A percentile compares a stretch with the other conserved stretches of the same genome.
These are phyloP conservation scores for Machimus rusticus DNA, from an alignment of 2,888 invertebrate species.

Conservation along the genomic window DNA sequence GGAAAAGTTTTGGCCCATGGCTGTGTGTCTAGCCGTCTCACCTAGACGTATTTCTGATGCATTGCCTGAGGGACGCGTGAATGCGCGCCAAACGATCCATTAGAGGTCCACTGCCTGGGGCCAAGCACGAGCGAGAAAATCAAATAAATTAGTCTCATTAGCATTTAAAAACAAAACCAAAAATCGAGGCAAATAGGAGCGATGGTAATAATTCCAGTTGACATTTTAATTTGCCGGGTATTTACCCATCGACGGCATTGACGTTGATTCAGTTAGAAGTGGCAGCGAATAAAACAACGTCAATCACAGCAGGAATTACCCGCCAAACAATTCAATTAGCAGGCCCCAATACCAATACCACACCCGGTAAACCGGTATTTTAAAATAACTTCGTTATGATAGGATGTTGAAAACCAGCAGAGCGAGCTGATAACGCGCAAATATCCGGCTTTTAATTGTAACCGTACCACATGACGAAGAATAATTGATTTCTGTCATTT, in stretches of 20 bases:
- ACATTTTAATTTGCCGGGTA: slow-evolving; percentile 18
- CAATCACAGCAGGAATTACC: background rate
- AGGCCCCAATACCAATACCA: background rate
- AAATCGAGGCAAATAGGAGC: background rate
- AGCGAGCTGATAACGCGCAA: background rate
- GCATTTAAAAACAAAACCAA: slow-evolving; percentile 11
- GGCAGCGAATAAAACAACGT: background rate
- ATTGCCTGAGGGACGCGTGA: slow-evolving; percentile 59
- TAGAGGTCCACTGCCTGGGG: slow-evolving; percentile 39
- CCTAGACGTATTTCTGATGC: slow-evolving; percentile 57
- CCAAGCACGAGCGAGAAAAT: background rate
- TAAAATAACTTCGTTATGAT: background rate
- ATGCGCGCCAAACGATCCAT: slow-evolving; percentile 57
- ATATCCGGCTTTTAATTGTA: background rate
- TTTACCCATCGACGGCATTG: background rate
- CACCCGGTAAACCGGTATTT: background rate
- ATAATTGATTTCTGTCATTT: background rate
- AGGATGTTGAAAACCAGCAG: background rate
- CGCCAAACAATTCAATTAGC: slow-evolving; percentile 26
- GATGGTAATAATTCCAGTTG: background rate
- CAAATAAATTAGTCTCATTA: slow-evolving; percentile 5
- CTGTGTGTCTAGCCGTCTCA: slow-evolving; percentile 44
- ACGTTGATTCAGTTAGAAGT: background rate
- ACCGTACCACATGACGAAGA: background rate
- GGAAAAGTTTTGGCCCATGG: background rate